Base-by-base conservation (phyloP, 2,888 invertebrate species). In the Drosophila koepferae region DNA sequence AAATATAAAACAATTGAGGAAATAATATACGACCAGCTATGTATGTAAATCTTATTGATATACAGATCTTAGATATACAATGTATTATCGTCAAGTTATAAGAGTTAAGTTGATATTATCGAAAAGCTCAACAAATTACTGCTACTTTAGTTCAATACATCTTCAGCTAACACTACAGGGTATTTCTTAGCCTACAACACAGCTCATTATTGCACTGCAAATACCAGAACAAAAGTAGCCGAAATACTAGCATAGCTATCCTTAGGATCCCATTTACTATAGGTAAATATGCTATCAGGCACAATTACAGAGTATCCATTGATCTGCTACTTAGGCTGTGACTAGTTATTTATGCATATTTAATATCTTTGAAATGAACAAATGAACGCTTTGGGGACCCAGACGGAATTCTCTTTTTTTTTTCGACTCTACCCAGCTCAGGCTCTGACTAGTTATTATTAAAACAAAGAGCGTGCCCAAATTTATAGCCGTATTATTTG, bases 401-500 rank as follows among this genome's bases (percentile, higher is more conserved):
- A 18, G 41, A n/a, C 61, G 41, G 51, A 18, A 8, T 2, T 31
- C n/a, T 28, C 53, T 28, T 12, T 28, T 28, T 12, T 28, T 28
- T 28, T 28, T n/a, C 3, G n/a, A 18, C n/a, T 31, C 51, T 28
- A 40, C 38, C 65, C 36, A 28, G 46, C 60, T 70, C 66, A 49
- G 62, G 62, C 23, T 59, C 63, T 54, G 66, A 60, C 62, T 72
- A 77, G 88, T 77, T 86, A 67, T 84, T 86, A 84, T 78, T 75
- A 84, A 84, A 86, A 82, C 82, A 89, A 86, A 86, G 85, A 86
- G 80, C 80, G 81, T 82, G 81, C 66, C 80, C 81, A 82, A 86
- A 86, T 86, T 89, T 86, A 86, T 89, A 72, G 85, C 89, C 86
- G 74, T 82, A 86, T 86, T 86, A 86, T 86, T 86, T 82, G 86